phyloP scores from a whole-genome alignment of 2,113 vertebrate genomes.

The Sinocyclocheilus anshuiensis region DNA sequence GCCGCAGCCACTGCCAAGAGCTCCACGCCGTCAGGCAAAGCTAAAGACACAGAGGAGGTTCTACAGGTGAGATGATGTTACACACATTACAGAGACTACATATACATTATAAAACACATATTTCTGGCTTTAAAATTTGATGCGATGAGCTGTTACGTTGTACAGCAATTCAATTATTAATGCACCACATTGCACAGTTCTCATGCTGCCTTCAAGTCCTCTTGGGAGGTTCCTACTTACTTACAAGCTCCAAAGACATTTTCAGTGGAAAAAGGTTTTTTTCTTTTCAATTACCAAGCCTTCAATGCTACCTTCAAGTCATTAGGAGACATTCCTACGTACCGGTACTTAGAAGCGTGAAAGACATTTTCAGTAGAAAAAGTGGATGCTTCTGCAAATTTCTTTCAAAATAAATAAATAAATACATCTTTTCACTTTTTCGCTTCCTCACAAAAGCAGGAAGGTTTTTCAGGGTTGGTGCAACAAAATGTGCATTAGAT shows the following conservation, averaged over 20 bases:
- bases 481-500: background rate
- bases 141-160: background rate
- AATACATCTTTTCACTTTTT: background rate
- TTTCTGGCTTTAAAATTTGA: background rate
- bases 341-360: no score
- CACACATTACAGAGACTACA: background rate
- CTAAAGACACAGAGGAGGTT: constrained; percentile 79
- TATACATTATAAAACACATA: background rate
- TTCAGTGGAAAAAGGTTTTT: background rate
- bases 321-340: no score
- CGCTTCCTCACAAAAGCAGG: background rate
- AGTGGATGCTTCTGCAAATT: no score
- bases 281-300: no score
- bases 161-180: constrained; percentile 2
- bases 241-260: background rate
- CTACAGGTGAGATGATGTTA: constrained; percentile 77
- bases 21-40: constrained; percentile 63
- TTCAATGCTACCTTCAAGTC: no score
- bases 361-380: no score
- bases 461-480: background rate
- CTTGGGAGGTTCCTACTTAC: background rate
- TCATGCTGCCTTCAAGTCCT: background rate
- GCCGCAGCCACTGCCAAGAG: constrained; percentile 72
- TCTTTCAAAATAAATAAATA: background rate
- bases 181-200: background rate